phyloP scores from a whole-genome alignment of 2,797 vertebrate species.

The Tachyglossus aculeatus region DNA sequence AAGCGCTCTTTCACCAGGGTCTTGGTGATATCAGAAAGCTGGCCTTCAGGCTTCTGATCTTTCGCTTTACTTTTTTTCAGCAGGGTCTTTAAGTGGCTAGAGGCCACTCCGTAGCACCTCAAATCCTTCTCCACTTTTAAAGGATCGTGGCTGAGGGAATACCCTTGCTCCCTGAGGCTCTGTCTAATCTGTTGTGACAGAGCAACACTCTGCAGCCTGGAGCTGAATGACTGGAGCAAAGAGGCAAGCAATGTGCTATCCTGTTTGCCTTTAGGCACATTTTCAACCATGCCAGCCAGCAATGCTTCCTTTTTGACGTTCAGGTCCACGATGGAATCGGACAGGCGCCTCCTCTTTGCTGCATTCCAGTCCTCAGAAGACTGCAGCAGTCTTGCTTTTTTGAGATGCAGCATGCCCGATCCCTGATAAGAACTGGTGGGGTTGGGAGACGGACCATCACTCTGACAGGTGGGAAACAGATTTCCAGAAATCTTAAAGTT shows the following conservation, averaged over 20 bases:
- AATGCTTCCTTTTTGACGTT: slow-evolving; percentile 88
- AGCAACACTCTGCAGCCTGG: slow-evolving; percentile 94
- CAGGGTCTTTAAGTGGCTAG: slow-evolving; percentile 92
- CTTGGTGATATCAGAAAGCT: slow-evolving; percentile 83
- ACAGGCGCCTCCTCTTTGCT: slow-evolving; percentile 83
- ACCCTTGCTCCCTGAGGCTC: slow-evolving; percentile 83
- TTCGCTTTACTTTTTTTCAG: slow-evolving; percentile 94
- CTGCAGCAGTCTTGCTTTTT: slow-evolving; percentile 93
- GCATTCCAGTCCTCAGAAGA: slow-evolving; percentile 92
- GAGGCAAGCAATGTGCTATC: slow-evolving; percentile 97
- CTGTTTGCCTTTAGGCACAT: slow-evolving; percentile 86
- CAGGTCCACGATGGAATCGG: slow-evolving; percentile 83
- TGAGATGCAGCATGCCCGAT: slow-evolving; percentile 91
- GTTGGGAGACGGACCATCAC: slow-evolving; percentile 83
- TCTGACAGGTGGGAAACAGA: slow-evolving; percentile 81
- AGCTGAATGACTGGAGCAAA: slow-evolving; percentile 97
- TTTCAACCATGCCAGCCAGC: slow-evolving; percentile 87
- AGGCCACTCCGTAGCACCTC: slow-evolving; percentile 90
- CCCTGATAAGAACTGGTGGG: slow-evolving; percentile 80
- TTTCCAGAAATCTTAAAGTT: slow-evolving; percentile 83
- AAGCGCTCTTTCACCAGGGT: slow-evolving; percentile 80
- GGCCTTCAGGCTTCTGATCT: slow-evolving; percentile 82
- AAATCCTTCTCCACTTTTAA: slow-evolving; percentile 85
- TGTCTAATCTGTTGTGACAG: slow-evolving; percentile 91
- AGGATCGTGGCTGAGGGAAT: slow-evolving; percentile 76